These are phyloP conservation scores for Coenobita brevimanus DNA, from an alignment of 1,140 invertebrate genomes.

Conservation along the genomic window DNA sequence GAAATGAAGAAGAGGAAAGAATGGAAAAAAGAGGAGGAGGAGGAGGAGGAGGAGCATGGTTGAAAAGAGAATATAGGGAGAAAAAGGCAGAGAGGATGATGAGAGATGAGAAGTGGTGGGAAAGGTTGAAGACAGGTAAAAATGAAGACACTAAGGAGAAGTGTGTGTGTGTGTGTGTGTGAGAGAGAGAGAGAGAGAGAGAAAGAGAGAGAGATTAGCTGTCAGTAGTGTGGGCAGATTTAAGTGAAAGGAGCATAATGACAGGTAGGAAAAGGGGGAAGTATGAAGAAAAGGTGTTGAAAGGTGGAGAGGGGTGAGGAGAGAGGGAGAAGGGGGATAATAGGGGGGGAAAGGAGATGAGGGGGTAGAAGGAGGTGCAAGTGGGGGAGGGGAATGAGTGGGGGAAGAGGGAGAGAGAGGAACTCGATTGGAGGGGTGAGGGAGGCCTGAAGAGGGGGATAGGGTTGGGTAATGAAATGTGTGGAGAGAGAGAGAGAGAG, in stretches of 20 bases:
- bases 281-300: background rate
- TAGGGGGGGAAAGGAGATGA: background rate
- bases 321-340: background rate
- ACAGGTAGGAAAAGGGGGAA: background rate
- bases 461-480: background rate
- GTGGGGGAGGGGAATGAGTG: background rate
- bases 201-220: background rate
- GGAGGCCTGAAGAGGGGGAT: background rate
- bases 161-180: constrained; percentile 11
- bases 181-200: background rate
- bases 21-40: background rate
- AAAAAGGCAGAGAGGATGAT: background rate
- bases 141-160: background rate
- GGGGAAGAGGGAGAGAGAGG: background rate
- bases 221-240: too few species aligned
- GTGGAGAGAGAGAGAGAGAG: background rate
- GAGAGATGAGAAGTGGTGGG: background rate
- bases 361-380: background rate
- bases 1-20: background rate
- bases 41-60: background rate
- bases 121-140: background rate
- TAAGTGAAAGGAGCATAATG: background rate
- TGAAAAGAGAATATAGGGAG: background rate
- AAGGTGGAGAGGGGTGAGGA: background rate
- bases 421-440: too few species aligned